Conservation (phyloP, 2,113 vertebrate genomes). For the Acrocephalus arundinaceus region DNA sequence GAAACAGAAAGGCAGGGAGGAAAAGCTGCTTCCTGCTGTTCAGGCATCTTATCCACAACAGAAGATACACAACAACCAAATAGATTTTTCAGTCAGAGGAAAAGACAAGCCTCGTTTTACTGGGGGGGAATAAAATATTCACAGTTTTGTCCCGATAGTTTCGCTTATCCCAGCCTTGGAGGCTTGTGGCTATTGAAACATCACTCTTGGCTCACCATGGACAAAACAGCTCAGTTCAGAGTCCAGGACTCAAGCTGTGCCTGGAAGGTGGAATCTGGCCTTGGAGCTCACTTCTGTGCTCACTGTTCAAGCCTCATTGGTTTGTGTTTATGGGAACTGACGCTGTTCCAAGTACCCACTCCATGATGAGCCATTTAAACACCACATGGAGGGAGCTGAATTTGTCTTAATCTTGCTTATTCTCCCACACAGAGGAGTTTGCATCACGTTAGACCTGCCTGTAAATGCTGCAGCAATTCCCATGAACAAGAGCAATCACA, state of each 20-base stretch:
- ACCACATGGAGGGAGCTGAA: slow-evolving; percentile 20
- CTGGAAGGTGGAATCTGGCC: background rate
- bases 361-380: background rate
- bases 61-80: background rate
- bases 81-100: background rate
- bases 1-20: background rate
- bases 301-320: slow-evolving; percentile 37
- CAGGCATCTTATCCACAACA: background rate
- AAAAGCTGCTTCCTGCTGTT: background rate
- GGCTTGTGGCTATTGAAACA: background rate
- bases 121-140: background rate
- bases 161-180: background rate
- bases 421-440: slow-evolving; percentile 22
- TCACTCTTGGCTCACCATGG: background rate
- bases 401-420: slow-evolving; percentile 25
- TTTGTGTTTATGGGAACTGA: slow-evolving; percentile 37
- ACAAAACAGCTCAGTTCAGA: background rate
- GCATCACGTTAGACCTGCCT: background rate
- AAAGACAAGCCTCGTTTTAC: background rate
- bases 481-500: background rate
- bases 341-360: slow-evolving; percentile 29
- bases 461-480: background rate
- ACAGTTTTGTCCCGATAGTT: background rate
- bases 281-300: background rate
- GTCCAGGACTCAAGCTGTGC: slow-evolving; percentile 4